Base-by-base conservation (phyloP, 2,113 vertebrate species). In the Jacana jacana region DNA sequence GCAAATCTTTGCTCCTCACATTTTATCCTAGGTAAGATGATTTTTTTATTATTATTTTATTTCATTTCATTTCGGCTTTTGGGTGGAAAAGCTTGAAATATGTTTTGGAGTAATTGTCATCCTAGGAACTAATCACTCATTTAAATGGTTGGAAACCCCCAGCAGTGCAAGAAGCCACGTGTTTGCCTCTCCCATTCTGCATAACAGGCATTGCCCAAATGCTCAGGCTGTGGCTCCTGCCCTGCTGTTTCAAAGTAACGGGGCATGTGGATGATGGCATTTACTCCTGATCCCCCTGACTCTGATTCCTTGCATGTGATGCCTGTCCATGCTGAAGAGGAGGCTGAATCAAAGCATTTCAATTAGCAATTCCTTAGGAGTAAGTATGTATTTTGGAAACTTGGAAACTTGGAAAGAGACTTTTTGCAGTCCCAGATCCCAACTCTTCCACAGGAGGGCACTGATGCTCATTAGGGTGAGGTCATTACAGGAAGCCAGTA, bases 401-500 rank as follows among this genome's bases (percentile, higher is more conserved):
- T n/a, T n/a, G n/a, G n/a, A n/a, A n/a, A n/a, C n/a, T n/a, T n/a
- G n/a, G n/a, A 30, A 39, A 54, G 19, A 10, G 46, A 12, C n/a
- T n/a, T n/a, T n/a, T 4, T 11, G 6, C 64, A 11, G 11, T 72
- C 10, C 30, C 37, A 44, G 88, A 33, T 39, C 37, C 28, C 28
- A 61, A 3, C 33, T 51, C 44, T n/a, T 54, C 81, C 40, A 27
- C 5, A 64, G 31, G 7, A 52, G 33, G 46, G 13, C 27, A 10
- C 17, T 11, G 19, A 8, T 87, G 11, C 7, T 51, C 13, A 0
- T 54, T 55, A 57, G 31, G 51, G 16, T 8, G 5, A 52, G 17
- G 11, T 9, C 0, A 0, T 42, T 75, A 40, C 3, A 25, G 35
- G 39, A 71, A 88, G 40, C 10, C 30, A 13, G 11, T 40, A 3